phyloP scores from a whole-genome alignment of 2,113 vertebrate species.

The Labeo rohita region DNA sequence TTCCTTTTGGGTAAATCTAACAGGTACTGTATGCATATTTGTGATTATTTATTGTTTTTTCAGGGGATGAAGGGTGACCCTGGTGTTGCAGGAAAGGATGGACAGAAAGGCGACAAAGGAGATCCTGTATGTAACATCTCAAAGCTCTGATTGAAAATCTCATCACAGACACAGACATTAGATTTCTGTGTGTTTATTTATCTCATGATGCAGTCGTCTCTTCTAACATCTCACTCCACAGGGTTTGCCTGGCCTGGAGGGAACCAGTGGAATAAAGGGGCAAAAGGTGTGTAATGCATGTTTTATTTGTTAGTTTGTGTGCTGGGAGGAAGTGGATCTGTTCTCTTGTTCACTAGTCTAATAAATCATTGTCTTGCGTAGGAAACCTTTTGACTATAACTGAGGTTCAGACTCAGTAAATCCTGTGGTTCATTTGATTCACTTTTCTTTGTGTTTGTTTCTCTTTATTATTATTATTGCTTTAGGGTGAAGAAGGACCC shows the following conservation, averaged over 20 bases:
- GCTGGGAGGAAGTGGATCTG: neutral
- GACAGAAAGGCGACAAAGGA: slow-evolving; percentile 79
- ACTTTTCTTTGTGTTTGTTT: slow-evolving; percentile 14
- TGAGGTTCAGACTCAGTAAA: neutral
- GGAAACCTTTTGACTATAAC: neutral
- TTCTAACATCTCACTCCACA: slow-evolving; percentile 71
- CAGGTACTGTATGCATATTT: slow-evolving; percentile 57
- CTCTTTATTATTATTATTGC: slow-evolving; percentile 44
- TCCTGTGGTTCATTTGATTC: neutral
- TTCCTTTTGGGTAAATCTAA: too few relatives aligned
- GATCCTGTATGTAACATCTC: slow-evolving; percentile 79
- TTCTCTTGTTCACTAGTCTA: neutral
- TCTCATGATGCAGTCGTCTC: slow-evolving; percentile 59
- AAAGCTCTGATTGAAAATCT: neutral
- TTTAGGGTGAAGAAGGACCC: slow-evolving; percentile 79
- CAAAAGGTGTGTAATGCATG: slow-evolving; percentile 77
- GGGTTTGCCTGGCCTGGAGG: slow-evolving; percentile 75
- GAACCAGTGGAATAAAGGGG: slow-evolving; percentile 75
- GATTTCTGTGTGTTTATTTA: slow-evolving; percentile 27
- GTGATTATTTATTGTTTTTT: slow-evolving; percentile 59
- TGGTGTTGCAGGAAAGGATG: slow-evolving; percentile 73
- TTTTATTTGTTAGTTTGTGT: slow-evolving; percentile 22
- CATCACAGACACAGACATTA: slow-evolving; percentile 15
- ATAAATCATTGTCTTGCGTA: neutral
- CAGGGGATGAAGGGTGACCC: slow-evolving; percentile 80